These are phyloP conservation scores for Gallirallus australis DNA, from an alignment of 2,797 vertebrate genomes.

Conservation along the genomic window DNA sequence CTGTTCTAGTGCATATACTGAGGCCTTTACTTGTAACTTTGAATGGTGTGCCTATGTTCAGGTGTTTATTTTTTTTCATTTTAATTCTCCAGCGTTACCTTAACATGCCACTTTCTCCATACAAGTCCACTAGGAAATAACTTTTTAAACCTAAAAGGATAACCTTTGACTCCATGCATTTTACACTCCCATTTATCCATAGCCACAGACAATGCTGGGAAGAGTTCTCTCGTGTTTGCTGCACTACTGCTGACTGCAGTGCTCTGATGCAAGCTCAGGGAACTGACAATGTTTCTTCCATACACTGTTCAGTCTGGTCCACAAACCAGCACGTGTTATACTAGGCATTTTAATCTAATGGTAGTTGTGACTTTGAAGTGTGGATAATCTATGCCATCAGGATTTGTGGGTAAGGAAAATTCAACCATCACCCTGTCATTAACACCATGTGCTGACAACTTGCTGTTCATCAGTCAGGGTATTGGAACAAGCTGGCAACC, in stretches of 20 bases:
- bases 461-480: neutral
- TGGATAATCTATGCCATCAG: neutral
- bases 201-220: neutral
- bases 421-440: neutral
- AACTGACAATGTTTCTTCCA: neutral
- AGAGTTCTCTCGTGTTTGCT: neutral
- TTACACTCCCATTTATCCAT: neutral
- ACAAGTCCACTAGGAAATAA: neutral
- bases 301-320: neutral
- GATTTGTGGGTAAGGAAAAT: neutral
- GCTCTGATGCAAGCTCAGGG: neutral
- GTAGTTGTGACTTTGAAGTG: neutral
- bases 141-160: neutral
- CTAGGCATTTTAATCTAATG: neutral
- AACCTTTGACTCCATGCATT: neutral
- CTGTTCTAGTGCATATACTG: neutral
- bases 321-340: fast-evolving
- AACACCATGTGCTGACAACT: neutral
- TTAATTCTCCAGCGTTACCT: neutral
- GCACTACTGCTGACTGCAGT: neutral
- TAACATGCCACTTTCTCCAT: neutral
- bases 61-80: neutral
- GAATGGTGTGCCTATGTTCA: neutral
- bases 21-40: neutral
- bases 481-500: neutral